Conservation (phyloP, 2,888 invertebrate species). For the Coelinius sp. region DNA sequence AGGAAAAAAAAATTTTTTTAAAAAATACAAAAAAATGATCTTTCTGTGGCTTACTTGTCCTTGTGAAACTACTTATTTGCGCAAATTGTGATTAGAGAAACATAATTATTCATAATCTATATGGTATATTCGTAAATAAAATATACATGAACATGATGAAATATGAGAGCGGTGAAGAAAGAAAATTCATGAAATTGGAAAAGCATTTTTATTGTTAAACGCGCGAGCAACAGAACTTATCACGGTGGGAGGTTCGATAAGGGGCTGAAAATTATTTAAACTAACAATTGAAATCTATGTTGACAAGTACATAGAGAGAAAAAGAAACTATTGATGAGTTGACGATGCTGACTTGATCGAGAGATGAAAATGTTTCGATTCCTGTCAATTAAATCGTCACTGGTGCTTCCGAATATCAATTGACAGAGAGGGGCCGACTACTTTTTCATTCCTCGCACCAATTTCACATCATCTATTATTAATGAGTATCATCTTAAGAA, state of each 20-base stretch:
- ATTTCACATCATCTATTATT: slow-evolving; percentile 52
- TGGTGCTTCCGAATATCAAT: slow-evolving; percentile 22
- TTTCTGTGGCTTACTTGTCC: slow-evolving; percentile 59
- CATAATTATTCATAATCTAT: slow-evolving; percentile 57
- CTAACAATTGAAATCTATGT: slow-evolving; percentile 11
- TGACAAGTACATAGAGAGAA: not conserved
- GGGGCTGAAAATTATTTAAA: not conserved
- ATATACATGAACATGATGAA: slow-evolving; percentile 16
- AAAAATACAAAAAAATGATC: slow-evolving; percentile 23
- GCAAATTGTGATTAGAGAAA: slow-evolving; percentile 57
- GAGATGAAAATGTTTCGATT: slow-evolving; percentile 7
- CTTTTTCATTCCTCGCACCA: slow-evolving; percentile 21
- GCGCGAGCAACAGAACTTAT: not conserved
- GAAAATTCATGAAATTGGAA: slow-evolving; percentile 18
- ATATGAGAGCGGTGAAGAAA: not conserved
- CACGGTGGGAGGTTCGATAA: not conserved
- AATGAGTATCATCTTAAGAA: slow-evolving; percentile 40
- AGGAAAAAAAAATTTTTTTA: slow-evolving; percentile 28
- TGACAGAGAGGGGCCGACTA: not conserved
- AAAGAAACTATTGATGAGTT: slow-evolving; percentile 14
- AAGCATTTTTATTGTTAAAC: not conserved
- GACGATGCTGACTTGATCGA: slow-evolving; percentile 25
- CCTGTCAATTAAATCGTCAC: slow-evolving; percentile 16
- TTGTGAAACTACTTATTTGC: slow-evolving; percentile 62
- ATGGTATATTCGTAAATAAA: slow-evolving; percentile 47